Percentiles rank a stretch among this genome's conserved stretches.
Evolutionary conservation across 1,140 invertebrate genomes (phyloP).

Genomic region (Aphaenogaster ashmeadi): DNA sequence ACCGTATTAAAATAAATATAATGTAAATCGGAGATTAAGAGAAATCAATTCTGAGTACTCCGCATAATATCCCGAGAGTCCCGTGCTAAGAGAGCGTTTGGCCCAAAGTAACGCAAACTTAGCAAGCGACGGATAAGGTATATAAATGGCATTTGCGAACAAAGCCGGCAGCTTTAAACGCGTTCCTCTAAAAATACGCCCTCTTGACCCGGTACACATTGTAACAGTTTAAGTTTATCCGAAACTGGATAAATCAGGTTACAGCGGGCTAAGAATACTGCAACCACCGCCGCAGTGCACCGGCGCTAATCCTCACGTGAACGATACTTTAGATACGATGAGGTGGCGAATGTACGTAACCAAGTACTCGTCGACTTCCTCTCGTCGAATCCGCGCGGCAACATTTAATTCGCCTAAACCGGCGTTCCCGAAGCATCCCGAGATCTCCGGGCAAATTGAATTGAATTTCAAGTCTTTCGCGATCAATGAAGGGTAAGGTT

Average conservation of each 20-base stretch:
- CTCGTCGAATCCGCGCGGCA: constrained; percentile 76
- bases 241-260: constrained; percentile 39
- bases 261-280: constrained; percentile 39
- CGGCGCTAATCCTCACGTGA: constrained; percentile 46
- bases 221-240: constrained; percentile 31
- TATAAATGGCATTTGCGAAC: constrained; percentile 21
- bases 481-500: constrained; percentile 52
- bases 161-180: not conserved
- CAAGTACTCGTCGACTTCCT: constrained; percentile 70
- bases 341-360: constrained; percentile 81
- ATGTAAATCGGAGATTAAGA: not conserved
- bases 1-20: not conserved
- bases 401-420: constrained; percentile 82
- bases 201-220: not conserved
- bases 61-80: not conserved
- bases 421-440: constrained; percentile 18
- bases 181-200: constrained; percentile 18
- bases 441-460: constrained; percentile 38
- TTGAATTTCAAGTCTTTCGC: constrained; percentile 74
- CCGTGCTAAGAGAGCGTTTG: not conserved
- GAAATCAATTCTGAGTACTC: not conserved
- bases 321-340: constrained; percentile 35
- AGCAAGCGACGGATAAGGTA: not conserved
- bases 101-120: not conserved
- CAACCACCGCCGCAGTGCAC: constrained; percentile 38